Conservation (phyloP, 2,888 invertebrate species). For the Neria commutata region DNA sequence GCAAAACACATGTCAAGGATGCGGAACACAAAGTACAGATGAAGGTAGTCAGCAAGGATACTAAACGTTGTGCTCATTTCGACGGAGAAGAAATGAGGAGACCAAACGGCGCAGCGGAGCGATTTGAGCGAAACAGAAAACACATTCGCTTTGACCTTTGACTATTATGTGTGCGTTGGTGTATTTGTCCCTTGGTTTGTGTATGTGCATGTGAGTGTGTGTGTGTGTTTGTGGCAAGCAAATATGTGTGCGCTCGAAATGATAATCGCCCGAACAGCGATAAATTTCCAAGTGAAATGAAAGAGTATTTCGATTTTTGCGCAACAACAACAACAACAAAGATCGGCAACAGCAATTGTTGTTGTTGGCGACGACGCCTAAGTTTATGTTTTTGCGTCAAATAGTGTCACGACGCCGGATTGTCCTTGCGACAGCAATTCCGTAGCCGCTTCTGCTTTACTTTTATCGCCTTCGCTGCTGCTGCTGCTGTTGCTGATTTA, state of each 20-base stretch:
- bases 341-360: too few species aligned
- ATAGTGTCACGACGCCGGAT: slow-evolving; percentile 13
- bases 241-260: slow-evolving; percentile 7
- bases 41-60: too few species aligned
- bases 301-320: neutral
- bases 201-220: too few species aligned
- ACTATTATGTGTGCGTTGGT: too few species aligned
- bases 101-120: neutral
- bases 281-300: neutral
- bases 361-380: neutral
- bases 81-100: too few species aligned
- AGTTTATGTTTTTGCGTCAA: neutral
- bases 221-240: too few species aligned
- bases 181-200: too few species aligned
- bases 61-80: too few species aligned
- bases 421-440: slow-evolving; percentile 4
- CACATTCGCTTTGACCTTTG: neutral
- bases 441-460: neutral
- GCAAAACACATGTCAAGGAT: neutral
- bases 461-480: neutral
- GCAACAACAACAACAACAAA: neutral
- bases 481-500: neutral
- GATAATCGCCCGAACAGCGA: slow-evolving; percentile 1
- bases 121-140: neutral
- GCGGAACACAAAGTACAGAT: too few species aligned